Percentiles rank a stretch among this genome's conserved stretches.
These are phyloP conservation scores for Drosophila falleni DNA, from an alignment of 2,888 invertebrate genomes.

Conservation along the genomic window DNA sequence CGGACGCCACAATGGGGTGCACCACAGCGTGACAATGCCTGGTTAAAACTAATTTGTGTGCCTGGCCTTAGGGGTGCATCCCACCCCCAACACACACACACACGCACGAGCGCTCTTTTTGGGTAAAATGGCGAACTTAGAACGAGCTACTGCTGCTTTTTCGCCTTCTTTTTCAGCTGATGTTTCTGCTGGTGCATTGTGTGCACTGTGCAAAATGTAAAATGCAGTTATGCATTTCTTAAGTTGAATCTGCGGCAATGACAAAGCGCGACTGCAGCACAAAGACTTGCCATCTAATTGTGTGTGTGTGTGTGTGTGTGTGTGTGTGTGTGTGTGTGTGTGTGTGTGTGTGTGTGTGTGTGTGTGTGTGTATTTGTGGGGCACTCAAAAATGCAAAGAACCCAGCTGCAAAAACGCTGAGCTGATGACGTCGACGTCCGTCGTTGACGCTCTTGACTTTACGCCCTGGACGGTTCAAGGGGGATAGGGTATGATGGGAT, in stretches of 20 bases:
- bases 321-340: conserved; percentile 18
- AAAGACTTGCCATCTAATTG: conserved; percentile 27
- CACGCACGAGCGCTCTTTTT: conserved; percentile 48
- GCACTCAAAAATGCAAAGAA: conserved; percentile 68
- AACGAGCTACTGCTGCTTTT: conserved; percentile 14
- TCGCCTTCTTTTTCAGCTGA: background rate
- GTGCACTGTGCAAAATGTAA: conserved; percentile 57
- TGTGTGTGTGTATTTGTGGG: conserved; percentile 23
- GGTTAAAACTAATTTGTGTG: conserved; percentile 79
- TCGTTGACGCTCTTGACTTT: conserved; percentile 42
- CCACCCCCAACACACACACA: conserved; percentile 16
- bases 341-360: conserved; percentile 18
- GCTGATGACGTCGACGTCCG: conserved; percentile 55
- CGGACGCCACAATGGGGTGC: conserved; percentile 62
- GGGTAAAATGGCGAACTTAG: conserved; percentile 33
- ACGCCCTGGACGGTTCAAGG: conserved; percentile 20
- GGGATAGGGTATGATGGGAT: background rate
- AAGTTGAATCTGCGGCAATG: conserved; percentile 73
- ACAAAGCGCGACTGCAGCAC: conserved; percentile 64
- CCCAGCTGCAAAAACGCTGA: conserved; percentile 53
- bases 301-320: conserved; percentile 5
- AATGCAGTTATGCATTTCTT: conserved; percentile 78
- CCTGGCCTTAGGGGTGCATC: conserved; percentile 43
- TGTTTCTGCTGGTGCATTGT: conserved; percentile 50
- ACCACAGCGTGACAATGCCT: conserved; percentile 76